Base-by-base conservation (phyloP, 2,797 vertebrate genomes). In the Bradypodion pumilum region DNA sequence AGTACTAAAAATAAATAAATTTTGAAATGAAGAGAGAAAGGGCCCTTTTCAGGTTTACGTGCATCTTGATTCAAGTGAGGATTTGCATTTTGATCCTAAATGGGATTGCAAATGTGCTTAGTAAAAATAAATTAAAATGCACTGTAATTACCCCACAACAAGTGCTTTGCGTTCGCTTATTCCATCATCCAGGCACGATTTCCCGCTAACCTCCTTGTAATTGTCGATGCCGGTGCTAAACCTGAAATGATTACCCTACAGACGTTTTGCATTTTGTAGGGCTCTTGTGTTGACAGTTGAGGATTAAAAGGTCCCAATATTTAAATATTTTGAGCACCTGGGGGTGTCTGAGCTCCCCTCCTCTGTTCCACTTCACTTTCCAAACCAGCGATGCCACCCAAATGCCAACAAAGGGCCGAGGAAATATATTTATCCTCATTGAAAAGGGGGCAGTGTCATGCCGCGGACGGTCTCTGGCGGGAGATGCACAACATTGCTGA, bases 401-500 rank as follows among this genome's bases (percentile, higher is more conserved):
- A 80, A 42, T 2, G 77, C 0, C 83, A 75, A 77, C 35, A 29
- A 74, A 63, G 0, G 37, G 10, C 32, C 81, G 73, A 65, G 4
- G 2, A 1, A 2, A 68, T 52, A 9, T 40, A 63, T 2, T 13
- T 59, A 49, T 27, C 56, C 29, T 0, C 2, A 23, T 32, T n/a
- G 82, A 46, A 87, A 40, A 1, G 62, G 29, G 0, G 0, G 74
- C 8, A 60, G 40, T 35, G 29, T 27, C 35, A n/a, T 46, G 23
- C 0, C 0, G 7, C 0, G 4, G 0, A n/a, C 2, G 4, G 0
- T 0, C 35, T 0, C 0, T 25, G 59, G 78, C 7, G 32, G 63
- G 69, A 35, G n/a, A 62, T 23, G 40, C 70, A 21, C 12, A 15
- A 23, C 10, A 49, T 63, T 68, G 66, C 7, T 1, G 0, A 3